Base-by-base conservation (phyloP, 2,113 vertebrate genomes). In the Anoplopoma fimbria region DNA sequence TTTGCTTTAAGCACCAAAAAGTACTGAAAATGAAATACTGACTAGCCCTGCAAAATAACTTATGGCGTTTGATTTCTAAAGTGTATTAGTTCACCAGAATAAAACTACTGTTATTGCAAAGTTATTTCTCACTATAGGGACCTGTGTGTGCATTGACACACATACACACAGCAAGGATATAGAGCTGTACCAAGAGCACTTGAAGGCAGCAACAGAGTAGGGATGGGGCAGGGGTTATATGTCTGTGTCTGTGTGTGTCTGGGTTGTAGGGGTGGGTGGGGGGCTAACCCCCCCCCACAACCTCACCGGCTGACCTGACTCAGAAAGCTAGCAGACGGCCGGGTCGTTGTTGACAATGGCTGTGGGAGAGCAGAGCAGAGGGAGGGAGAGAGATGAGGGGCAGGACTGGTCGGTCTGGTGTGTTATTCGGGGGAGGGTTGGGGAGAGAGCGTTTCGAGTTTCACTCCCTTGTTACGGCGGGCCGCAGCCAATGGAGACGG, bases 261-360 rank as follows among this genome's bases (percentile, higher is more conserved):
- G 33, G 71, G 69, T 71, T 71, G 57, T n/a, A 38, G 69, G 33
- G 70, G 34, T 64, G 73, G 77, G 69, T 27, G 63, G 63, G 45
- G 80, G 75, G 31, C 38, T n/a, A n/a, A n/a, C n/a, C n/a, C n/a
- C n/a, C n/a, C n/a, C n/a, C n/a, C n/a, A n/a, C n/a, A n/a, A n/a
- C 64, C n/a, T 42, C 64, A 29, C n/a, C n/a, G 40, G 65, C 36
- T 87, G 85, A 89, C 87, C 89, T 88, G 85, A 90, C 89, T 90
- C 83, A 89, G 86, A 93, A 75, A 88, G 60, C 79, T 69, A 91
- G 86, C 92, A 94, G 90, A 93, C 89, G 78, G 84, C 81, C 53
- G 53, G 86, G 85, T 89, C 58, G 53, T 68, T 63, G 87, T 87
- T 93, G 92, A 95, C 93, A 94, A 93, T 93, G 89, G 87, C 85